These are phyloP conservation scores for Brienomyrus longianalis DNA, from an alignment of 2,113 vertebrate genomes.

Conservation along the genomic window DNA sequence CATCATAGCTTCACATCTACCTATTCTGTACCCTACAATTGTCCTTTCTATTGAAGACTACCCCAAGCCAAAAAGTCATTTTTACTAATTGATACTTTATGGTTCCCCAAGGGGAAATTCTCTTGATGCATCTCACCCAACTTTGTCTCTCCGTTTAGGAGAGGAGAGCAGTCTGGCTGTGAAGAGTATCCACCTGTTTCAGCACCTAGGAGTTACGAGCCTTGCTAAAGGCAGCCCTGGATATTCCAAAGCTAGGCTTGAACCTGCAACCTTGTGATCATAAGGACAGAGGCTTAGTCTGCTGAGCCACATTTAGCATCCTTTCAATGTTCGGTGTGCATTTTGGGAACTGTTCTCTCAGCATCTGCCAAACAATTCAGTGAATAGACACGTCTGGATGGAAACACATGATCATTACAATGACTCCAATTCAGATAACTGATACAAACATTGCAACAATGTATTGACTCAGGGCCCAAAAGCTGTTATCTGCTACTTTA, in stretches of 20 bases:
- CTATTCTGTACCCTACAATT: background rate
- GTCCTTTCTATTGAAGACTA: background rate
- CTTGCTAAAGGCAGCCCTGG: no score
- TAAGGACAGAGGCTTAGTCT: no score
- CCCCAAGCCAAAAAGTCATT: background rate
- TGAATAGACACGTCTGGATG: background rate
- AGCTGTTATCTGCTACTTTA: background rate
- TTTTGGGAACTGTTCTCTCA: background rate
- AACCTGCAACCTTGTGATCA: no score
- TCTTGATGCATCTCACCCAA: no score
- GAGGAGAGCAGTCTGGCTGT: no score
- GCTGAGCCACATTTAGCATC: background rate
- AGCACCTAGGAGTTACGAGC: no score
- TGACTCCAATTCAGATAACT: background rate
- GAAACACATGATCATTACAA: background rate
- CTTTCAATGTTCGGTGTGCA: background rate
- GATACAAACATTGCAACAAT: background rate
- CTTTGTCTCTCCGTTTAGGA: no score
- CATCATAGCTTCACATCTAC: background rate
- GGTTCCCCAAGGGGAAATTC: no score
- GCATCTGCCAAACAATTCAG: background rate
- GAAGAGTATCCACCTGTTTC: no score
- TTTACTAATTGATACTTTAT: background rate
- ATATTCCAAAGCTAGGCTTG: no score
- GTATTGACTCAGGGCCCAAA: background rate